Percentiles rank a stretch among this genome's conserved stretches.
These are phyloP conservation scores for Synanceia verrucosa DNA, from an alignment of 2,797 vertebrate genomes.

Conservation along the genomic window DNA sequence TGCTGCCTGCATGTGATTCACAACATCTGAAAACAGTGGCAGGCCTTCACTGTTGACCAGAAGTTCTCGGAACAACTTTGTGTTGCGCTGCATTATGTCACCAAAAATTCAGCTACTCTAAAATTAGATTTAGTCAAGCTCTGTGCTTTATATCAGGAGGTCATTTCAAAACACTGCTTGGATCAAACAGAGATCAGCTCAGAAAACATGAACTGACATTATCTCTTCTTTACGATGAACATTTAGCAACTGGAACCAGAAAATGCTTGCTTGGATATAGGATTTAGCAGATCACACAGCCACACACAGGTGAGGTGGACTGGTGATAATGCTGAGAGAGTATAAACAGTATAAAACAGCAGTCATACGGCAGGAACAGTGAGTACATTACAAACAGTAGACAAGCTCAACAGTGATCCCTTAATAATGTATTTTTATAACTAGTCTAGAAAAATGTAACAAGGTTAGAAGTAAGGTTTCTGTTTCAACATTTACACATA, in stretches of 20 bases:
- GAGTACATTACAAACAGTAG: too few species aligned
- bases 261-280: neutral
- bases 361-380: too few species aligned
- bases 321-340: too few species aligned
- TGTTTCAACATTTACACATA: too few species aligned
- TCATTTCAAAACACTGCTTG: neutral
- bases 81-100: too few species aligned
- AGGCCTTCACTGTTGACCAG: neutral
- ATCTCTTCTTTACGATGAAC: neutral
- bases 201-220: neutral
- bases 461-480: too few species aligned
- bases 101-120: too few species aligned
- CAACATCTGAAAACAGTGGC: neutral
- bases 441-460: too few species aligned
- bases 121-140: neutral
- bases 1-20: neutral
- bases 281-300: neutral
- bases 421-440: too few species aligned
- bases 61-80: neutral
- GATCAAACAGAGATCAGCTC: neutral
- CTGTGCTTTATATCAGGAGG: neutral
- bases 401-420: too few species aligned
- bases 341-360: too few species aligned
- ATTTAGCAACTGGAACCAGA: neutral
- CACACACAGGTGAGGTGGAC: too few species aligned